Evolutionary conservation across 2,888 invertebrate genomes (phyloP), one percentile per base, ranked within the genome.

Genomic region (Iphiclides podalirius): DNA sequence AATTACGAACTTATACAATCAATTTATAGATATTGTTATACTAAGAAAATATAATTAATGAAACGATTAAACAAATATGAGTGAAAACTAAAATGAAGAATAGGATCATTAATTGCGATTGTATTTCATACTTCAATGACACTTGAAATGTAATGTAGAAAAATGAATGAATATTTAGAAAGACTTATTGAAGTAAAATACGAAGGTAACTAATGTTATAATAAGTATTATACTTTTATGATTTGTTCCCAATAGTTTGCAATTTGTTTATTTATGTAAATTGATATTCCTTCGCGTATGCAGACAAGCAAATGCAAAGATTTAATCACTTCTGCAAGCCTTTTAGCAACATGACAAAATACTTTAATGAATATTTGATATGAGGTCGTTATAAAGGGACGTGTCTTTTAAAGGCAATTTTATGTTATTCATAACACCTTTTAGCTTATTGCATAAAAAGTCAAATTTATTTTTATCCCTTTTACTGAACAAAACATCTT

Each of bases 1-100:
- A 88, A 88, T 88, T 88, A 88, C 86, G 88, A 88, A 88, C 88
- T 88, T 88, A 88, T 88, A 88, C 88, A 88, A 79, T 85, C 88
- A 81, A 88, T 88, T 88, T 88, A 88, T 88, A 88, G 88, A 87
- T 88, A 88, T 87, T 88, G 87, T 84, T 87, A 88, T 88, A 88
- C 84, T 88, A 88, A 88, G 87, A 87, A 86, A 84, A 86, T 86
- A 85, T 87, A 86, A 88, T 85, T 86, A 88, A 88, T 83, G 79
- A 86, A 87, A 82, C 83, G 74, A 84, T 84, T 87, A 85, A 87
- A 88, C 84, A 85, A 86, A 86, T 81, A 81, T 79, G 82, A 81
- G 77, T 85, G 85, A 82, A 83, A 75, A 74, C 73, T 77, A 67
- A 76, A 77, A 78, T 81, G 79, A 85, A 77, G 74, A 66, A 80